Conservation (phyloP, 2,888 invertebrate species). For the Cordilura impudica region DNA sequence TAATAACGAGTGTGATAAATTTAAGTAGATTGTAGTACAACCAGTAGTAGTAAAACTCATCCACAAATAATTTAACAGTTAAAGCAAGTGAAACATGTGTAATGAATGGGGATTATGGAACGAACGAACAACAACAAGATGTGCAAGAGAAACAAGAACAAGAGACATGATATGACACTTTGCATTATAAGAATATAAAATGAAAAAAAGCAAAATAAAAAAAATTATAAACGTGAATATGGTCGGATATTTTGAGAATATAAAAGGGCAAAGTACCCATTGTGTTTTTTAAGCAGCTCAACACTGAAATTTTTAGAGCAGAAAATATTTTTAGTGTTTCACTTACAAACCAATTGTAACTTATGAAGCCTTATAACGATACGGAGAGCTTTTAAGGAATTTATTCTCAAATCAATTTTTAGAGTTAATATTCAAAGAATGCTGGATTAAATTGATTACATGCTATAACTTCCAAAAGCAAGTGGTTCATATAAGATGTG, state of each 20-base stretch:
- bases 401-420: too few relatives aligned
- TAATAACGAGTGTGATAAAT: background rate
- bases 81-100: conserved; percentile 43
- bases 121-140: background rate
- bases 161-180: background rate
- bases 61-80: conserved; percentile 37
- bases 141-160: background rate
- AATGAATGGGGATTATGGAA: conserved; percentile 31
- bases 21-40: background rate
- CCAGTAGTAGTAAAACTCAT: background rate
- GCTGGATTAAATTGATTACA: too few relatives aligned
- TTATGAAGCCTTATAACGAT: too few relatives aligned
- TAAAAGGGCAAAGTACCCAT: background rate
- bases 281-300: background rate
- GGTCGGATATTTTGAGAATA: background rate
- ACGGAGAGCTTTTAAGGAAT: too few relatives aligned
- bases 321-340: background rate
- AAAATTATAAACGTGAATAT: too few relatives aligned
- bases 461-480: too few relatives aligned
- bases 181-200: background rate
- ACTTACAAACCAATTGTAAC: background rate
- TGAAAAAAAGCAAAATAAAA: background rate
- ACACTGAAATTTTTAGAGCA: background rate
- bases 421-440: too few relatives aligned
- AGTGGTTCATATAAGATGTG: too few relatives aligned